A percentile compares a stretch with the other conserved stretches of the same genome.
Evolutionary conservation across 1,140 invertebrate species (phyloP).

Genomic region (Tyrophagus putrescentiae): DNA sequence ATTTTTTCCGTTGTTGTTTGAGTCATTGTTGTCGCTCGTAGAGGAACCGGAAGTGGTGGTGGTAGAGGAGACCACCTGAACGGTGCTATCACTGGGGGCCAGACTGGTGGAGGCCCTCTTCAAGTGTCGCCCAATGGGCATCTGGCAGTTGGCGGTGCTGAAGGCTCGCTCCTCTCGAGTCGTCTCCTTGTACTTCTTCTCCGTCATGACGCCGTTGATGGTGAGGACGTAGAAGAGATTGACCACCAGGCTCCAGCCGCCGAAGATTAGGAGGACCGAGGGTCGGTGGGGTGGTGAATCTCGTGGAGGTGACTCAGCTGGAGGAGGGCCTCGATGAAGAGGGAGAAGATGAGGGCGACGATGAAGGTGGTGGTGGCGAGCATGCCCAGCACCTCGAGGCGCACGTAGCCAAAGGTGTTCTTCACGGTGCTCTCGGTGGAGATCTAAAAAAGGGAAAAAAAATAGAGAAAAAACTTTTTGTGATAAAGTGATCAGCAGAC

Average conservation of each 20-base stretch:
- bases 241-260: conserved; percentile 46
- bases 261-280: conserved; percentile 50
- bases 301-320: conserved; percentile 40
- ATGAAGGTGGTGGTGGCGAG: conserved; percentile 66
- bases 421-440: conserved; percentile 8
- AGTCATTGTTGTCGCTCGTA: no score
- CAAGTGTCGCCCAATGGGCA: background rate
- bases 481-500: conserved; percentile 38
- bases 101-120: background rate
- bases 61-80: background rate
- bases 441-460: conserved; percentile 8
- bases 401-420: conserved; percentile 70
- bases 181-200: conserved; percentile 7
- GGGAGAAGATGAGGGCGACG: conserved; percentile 61
- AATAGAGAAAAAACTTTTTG: background rate
- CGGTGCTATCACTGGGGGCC: background rate
- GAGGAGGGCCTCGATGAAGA: conserved; percentile 62
- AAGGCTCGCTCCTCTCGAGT: background rate
- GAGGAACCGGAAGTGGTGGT: background rate
- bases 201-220: conserved; percentile 42
- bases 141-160: conserved; percentile 6
- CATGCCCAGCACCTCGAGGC: conserved; percentile 65
- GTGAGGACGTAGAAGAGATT: conserved; percentile 54
- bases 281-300: conserved; percentile 64
- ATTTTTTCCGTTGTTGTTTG: no score